These are phyloP conservation scores for Heterotis niloticus DNA, from an alignment of 2,113 vertebrate species.

Conservation along the genomic window DNA sequence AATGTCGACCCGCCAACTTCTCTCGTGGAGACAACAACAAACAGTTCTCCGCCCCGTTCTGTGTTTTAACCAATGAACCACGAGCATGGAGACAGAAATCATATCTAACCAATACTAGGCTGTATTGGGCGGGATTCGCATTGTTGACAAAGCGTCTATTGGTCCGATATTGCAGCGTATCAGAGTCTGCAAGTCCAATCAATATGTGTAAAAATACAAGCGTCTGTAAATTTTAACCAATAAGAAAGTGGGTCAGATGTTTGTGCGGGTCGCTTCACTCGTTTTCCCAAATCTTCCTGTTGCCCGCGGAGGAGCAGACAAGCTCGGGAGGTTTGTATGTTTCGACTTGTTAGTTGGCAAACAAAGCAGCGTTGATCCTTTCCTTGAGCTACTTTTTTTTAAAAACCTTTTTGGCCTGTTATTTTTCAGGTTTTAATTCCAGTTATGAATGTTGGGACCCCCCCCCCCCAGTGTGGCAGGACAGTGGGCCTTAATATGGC, in stretches of 20 bases:
- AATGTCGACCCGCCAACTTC: conserved; percentile 55
- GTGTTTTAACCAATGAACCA: conserved; percentile 44
- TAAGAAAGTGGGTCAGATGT: conserved; percentile 12
- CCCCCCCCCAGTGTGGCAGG: too few species aligned
- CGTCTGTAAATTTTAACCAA: conserved; percentile 33
- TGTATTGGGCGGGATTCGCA: neutral
- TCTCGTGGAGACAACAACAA: conserved; percentile 64
- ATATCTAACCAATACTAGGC: conserved; percentile 5
- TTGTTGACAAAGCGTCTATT: conserved; percentile 44
- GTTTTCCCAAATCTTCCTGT: neutral
- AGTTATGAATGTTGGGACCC: too few species aligned
- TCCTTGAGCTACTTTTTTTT: too few species aligned
- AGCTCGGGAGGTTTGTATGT: too few species aligned
- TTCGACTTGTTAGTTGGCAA: too few species aligned
- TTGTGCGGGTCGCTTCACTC: conserved; percentile 6
- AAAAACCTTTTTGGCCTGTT: too few species aligned
- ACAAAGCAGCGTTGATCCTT: too few species aligned
- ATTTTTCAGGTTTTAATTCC: too few species aligned
- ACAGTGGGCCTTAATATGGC: too few species aligned
- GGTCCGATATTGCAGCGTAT: too few species aligned
- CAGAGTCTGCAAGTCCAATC: neutral
- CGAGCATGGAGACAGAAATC: neutral
- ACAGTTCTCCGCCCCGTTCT: conserved; percentile 24
- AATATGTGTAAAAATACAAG: neutral
- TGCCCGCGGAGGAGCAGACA: too few species aligned